Percentiles rank a stretch among this genome's conserved stretches.
These are phyloP conservation scores for Drosophila sordidula DNA, from an alignment of 2,888 invertebrate genomes.

Conservation along the genomic window DNA sequence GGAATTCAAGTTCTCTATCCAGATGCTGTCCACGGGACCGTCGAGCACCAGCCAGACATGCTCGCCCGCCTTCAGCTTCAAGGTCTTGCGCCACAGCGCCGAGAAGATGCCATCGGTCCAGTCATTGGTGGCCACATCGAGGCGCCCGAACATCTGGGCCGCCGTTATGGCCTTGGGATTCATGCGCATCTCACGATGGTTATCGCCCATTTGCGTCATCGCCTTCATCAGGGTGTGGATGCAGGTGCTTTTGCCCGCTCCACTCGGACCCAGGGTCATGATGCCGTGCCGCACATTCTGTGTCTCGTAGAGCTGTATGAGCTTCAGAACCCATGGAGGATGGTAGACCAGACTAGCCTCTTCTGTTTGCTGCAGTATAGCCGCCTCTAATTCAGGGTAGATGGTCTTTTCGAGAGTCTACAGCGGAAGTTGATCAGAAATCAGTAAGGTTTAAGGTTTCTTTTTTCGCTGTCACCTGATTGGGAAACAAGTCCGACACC, in stretches of 20 bases:
- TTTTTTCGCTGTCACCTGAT: slow-evolving; percentile 86
- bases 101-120: slow-evolving; percentile 99
- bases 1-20: slow-evolving; percentile 99
- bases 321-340: slow-evolving; percentile 97
- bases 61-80: slow-evolving; percentile 94
- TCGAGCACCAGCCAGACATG: slow-evolving; percentile 97
- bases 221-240: slow-evolving; percentile 95
- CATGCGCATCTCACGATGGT: slow-evolving; percentile 97
- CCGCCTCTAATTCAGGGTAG: slow-evolving; percentile 94
- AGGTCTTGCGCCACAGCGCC: slow-evolving; percentile 97
- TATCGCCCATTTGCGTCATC: slow-evolving; percentile 92
- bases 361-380: slow-evolving; percentile 93
- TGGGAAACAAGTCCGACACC: slow-evolving; percentile 97
- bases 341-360: slow-evolving; percentile 93
- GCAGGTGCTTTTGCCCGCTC: slow-evolving; percentile 97
- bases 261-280: slow-evolving; percentile 97
- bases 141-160: slow-evolving; percentile 98
- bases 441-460: neutral
- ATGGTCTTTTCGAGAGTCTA: slow-evolving; percentile 94
- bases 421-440: neutral
- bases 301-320: slow-evolving; percentile 98
- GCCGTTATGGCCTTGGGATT: slow-evolving; percentile 99
- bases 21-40: slow-evolving; percentile 98
- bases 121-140: slow-evolving; percentile 98
- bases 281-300: slow-evolving; percentile 97